Conservation (phyloP, 2,113 vertebrate genomes). For the Uropsilus gracilis region DNA sequence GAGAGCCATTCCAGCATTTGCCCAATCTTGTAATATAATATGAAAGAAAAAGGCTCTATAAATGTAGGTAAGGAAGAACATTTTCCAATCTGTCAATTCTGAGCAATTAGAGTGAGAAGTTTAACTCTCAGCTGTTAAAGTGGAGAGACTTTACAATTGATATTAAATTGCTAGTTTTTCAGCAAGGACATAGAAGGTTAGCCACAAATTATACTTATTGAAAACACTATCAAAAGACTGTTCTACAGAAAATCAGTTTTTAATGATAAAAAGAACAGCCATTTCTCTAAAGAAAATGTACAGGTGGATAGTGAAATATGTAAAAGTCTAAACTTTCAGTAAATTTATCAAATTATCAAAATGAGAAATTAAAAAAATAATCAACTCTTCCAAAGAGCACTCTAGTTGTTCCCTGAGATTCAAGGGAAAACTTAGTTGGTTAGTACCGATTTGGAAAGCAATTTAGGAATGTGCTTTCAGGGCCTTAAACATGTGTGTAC, state of each 20-base stretch:
- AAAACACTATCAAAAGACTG: not conserved
- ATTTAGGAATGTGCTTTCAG: not conserved
- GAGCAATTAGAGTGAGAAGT: no score
- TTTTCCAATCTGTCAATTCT: no score
- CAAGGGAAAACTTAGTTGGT: not conserved
- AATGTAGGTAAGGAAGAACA: no score
- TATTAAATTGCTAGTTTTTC: not conserved
- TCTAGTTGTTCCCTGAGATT: no score
- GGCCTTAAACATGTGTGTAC: not conserved
- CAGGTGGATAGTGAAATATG: not conserved
- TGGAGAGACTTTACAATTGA: not conserved
- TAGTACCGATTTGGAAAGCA: not conserved
- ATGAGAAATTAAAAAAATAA: not conserved
- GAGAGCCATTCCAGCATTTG: no score
- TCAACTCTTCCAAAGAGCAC: not conserved
- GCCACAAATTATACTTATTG: not conserved
- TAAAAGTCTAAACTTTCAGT: not conserved
- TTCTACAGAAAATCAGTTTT: not conserved
- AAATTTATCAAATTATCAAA: not conserved
- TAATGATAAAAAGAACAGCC: not conserved
- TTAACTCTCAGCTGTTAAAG: no score
- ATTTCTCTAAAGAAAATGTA: slow-evolving; percentile 33
- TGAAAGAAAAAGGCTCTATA: no score
- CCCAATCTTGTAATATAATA: no score
- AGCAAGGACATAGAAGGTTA: slow-evolving; percentile 30